These are phyloP conservation scores for Epinotia bilunana DNA, from an alignment of 2,888 invertebrate species.

Conservation along the genomic window DNA sequence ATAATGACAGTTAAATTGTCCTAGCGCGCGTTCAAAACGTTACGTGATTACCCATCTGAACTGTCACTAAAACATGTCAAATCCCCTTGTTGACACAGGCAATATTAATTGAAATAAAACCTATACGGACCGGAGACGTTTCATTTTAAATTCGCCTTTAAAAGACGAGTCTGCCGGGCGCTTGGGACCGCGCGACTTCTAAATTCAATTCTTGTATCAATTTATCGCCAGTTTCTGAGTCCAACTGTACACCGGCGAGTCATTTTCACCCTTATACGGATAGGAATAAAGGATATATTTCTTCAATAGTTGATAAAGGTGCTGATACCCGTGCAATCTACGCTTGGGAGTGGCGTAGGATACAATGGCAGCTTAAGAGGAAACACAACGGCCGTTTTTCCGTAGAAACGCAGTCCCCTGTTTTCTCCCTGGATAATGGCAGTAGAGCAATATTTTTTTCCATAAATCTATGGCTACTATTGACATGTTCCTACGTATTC, in stretches of 20 bases:
- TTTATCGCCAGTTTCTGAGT: conserved; percentile 25
- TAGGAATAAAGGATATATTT: background rate
- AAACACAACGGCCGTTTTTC: too few species aligned
- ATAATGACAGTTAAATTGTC: too few species aligned
- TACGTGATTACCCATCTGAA: background rate
- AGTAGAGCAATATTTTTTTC: too few species aligned
- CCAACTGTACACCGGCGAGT: background rate
- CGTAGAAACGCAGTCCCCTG: too few species aligned
- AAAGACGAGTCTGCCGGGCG: background rate
- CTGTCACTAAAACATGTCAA: background rate
- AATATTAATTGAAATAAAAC: conserved; percentile 9
- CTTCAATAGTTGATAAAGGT: background rate
- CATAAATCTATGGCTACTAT: too few species aligned
- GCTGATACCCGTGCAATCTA: background rate
- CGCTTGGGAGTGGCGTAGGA: background rate
- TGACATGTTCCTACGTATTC: too few species aligned
- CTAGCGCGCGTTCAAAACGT: too few species aligned
- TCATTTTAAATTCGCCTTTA: conserved; percentile 12
- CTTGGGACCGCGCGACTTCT: conserved; percentile 18
- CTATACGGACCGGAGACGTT: background rate
- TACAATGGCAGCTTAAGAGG: background rate
- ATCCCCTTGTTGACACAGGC: background rate
- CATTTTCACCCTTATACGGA: background rate
- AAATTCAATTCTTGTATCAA: conserved; percentile 38
- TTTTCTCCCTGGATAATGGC: too few species aligned